phyloP scores from a whole-genome alignment of 2,797 vertebrate species.

The Phataginus tricuspis region DNA sequence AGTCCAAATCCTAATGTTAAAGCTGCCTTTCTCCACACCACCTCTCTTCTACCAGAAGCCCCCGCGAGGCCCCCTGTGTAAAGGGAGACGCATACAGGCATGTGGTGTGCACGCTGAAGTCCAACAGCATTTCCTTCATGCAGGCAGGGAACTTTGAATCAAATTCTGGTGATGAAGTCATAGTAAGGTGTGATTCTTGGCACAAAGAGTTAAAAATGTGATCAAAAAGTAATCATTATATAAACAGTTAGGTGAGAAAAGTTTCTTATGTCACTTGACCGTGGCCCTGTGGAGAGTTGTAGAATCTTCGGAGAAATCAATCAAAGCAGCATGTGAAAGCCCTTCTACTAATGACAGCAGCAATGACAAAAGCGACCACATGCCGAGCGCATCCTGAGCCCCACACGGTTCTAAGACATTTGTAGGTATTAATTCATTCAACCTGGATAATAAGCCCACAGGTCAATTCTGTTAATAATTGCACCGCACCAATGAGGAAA shows the following conservation, averaged over 20 bases:
- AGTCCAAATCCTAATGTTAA: background rate
- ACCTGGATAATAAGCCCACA: fast-evolving
- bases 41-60: background rate
- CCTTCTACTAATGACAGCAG: fast-evolving
- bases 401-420: fast-evolving
- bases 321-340: background rate
- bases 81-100: fast-evolving
- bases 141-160: background rate
- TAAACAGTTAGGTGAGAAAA: background rate
- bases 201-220: background rate
- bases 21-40: fast-evolving
- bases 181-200: background rate
- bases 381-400: fast-evolving
- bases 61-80: background rate
- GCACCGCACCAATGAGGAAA: background rate
- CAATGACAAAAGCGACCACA: fast-evolving
- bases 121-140: background rate
- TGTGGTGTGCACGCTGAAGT: too few species aligned
- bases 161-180: background rate
- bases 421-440: too few species aligned
- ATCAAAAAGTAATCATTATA: background rate
- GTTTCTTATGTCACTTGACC: background rate
- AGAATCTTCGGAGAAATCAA: background rate
- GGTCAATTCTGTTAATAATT: too few species aligned
- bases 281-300: background rate